A percentile compares a stretch with the other conserved stretches of the same genome.
Conservation (phyloP, 2,888 invertebrate species). For the Eledona agricola region DNA sequence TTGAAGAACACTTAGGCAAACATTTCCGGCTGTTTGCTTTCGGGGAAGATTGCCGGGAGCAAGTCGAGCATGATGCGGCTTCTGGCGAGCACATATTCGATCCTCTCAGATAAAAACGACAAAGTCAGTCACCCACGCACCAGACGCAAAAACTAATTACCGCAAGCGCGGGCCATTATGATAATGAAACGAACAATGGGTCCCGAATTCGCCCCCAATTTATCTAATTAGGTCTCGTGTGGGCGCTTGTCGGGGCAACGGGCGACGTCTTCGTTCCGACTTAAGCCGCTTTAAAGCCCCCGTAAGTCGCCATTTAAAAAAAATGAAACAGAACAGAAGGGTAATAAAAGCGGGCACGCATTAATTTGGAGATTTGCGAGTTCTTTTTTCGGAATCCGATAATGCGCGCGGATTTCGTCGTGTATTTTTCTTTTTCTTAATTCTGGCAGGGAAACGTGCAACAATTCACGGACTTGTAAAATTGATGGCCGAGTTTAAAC, state of each 20-base stretch:
- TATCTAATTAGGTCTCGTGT: too few species aligned
- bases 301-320: constrained; percentile 8
- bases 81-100: constrained; percentile 8
- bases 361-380: constrained; percentile 32
- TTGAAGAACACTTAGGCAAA: constrained; percentile 33
- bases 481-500: constrained; percentile 55
- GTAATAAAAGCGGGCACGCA: constrained; percentile 30
- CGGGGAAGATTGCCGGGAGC: constrained; percentile 24
- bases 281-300: constrained; percentile 7
- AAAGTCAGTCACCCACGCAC: neutral
- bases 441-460: constrained; percentile 43
- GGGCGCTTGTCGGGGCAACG: too few species aligned
- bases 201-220: too few species aligned
- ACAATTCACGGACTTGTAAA: constrained; percentile 50
- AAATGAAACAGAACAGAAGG: constrained; percentile 22
- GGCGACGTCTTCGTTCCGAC: too few species aligned
- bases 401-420: constrained; percentile 40
- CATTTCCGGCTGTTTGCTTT: constrained; percentile 32
- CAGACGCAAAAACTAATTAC: constrained; percentile 9
- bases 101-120: neutral
- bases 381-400: constrained; percentile 39
- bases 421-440: constrained; percentile 45
- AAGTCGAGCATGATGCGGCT: constrained; percentile 21
- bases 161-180: constrained; percentile 11
- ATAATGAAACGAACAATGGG: constrained; percentile 12